Evolutionary conservation across 2,888 invertebrate species (phyloP), one percentile per base, ranked within the genome.

Genomic region (Meganola albula): DNA sequence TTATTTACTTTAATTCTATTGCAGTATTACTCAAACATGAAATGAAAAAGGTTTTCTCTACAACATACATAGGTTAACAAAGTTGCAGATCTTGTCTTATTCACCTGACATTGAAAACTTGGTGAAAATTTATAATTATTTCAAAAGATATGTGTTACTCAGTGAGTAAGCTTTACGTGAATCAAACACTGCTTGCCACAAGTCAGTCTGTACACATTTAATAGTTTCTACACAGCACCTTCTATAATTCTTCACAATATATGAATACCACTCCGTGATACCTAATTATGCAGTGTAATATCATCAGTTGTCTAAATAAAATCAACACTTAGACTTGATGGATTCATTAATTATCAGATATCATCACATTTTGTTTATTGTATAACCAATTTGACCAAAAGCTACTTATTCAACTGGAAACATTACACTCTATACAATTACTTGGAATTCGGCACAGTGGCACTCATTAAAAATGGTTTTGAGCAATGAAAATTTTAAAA

Each of bases 301-400:
- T 58, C 72, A 38, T 46, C 56, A 71, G 65, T 73, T 69, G 74
- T 69, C 60, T 68, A 73, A 69, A 53, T 58, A 65, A 62, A 54
- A 58, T 64, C 65, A 60, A 62, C 61, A 63, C 55, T 62, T 67
- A 60, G 56, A 58, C 53, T 64, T 68, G 64, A 72, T 67, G 62
- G 60, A 65, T 70, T 65, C 70, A 66, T 67, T 70, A 73, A n/a
- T n/a, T n/a, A n/a, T n/a, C n/a, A n/a, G n/a, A 76, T 68, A 73
- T 60, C 79, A 82, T 80, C 83, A 83, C 82, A 82, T 73, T 76
- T n/a, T 71, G 69, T 68, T 74, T 74, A 71, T 68, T 70, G 71
- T 75, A 70, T 50, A 50, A 53, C 45, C 50, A 53, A 42, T 48
- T 44, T 20, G 7, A 20, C 68, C 57, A 71, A 70, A 71, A 69